A percentile compares a stretch with the other conserved stretches of the same genome.
These are phyloP conservation scores for Micromussa lordhowensis DNA, from an alignment of 92 coral and sea anemone species.

Conservation along the genomic window DNA sequence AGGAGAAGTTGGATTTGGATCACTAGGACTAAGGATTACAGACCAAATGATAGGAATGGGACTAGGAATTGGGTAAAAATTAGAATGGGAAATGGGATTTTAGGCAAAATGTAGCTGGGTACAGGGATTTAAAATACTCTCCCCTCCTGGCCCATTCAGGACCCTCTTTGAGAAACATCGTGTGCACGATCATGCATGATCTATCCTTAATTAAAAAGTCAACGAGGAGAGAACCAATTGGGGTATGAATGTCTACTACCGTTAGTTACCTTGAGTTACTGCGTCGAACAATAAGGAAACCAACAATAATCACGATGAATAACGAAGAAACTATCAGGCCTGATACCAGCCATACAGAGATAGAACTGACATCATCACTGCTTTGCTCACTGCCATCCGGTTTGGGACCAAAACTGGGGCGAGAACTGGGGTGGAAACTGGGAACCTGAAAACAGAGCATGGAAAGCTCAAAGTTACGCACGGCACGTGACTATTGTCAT, in stretches of 20 bases:
- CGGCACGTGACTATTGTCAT: not conserved
- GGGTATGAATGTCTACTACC: not conserved
- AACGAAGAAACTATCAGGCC: not conserved
- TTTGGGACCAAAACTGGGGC: not conserved
- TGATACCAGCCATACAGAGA: not conserved
- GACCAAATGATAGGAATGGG: no score
- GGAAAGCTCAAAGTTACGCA: not conserved
- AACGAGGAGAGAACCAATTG: not conserved
- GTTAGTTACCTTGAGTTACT: constrained; percentile 7
- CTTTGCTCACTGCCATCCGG: not conserved
- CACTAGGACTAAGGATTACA: no score
- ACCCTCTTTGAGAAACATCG: not conserved
- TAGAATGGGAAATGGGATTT: no score
- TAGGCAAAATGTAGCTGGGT: no score
- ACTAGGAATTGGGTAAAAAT: no score
- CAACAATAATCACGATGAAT: not conserved
- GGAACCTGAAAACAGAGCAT: not conserved
- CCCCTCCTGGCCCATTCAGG: no score
- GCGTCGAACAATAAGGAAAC: constrained; percentile 7
- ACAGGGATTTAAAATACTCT: no score
- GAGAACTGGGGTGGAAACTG: not conserved
- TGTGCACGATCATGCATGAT: not conserved
- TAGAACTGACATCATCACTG: not conserved
- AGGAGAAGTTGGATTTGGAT: no score
- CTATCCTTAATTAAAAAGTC: not conserved